Percentiles rank a stretch among this genome's conserved stretches.
Evolutionary conservation across 2,888 invertebrate species (phyloP).

Genomic region (Parasteatoda lunata): DNA sequence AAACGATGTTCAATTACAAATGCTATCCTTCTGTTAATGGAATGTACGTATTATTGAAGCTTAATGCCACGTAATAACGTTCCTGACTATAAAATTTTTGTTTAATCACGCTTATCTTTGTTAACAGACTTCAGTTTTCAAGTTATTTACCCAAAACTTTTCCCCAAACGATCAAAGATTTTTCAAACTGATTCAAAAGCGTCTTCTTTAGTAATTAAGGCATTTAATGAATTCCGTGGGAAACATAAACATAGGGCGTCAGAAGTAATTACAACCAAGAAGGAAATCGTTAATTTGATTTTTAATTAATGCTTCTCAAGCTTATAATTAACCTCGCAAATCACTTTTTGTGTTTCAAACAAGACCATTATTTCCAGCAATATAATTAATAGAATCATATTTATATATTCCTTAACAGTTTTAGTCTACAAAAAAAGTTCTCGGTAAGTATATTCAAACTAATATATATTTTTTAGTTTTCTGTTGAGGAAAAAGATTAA

Average conservation of each 20-base stretch:
- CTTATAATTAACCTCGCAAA: constrained; percentile 4
- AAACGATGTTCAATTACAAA: too few species aligned
- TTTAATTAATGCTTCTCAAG: constrained; percentile 34
- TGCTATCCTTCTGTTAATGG: too few species aligned
- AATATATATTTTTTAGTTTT: too few species aligned
- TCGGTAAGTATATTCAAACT: too few species aligned
- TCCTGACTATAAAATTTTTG: background rate
- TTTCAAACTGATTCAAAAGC: constrained; percentile 23
- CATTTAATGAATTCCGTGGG: constrained; percentile 47
- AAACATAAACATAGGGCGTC: constrained; percentile 39
- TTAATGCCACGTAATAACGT: too few species aligned
- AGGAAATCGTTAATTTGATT: constrained; percentile 41
- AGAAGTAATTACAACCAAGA: constrained; percentile 30
- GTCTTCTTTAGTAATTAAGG: constrained; percentile 37
- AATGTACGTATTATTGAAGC: too few species aligned
- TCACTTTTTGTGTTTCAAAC: constrained; percentile 11
- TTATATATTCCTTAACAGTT: background rate
- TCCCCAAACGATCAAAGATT: background rate
- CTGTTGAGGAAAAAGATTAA: too few species aligned
- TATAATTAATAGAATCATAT: constrained; percentile 18
- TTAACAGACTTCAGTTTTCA: background rate
- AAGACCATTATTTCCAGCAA: constrained; percentile 14
- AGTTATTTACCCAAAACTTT: background rate
- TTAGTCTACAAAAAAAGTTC: too few species aligned
- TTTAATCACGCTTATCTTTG: background rate